These are phyloP conservation scores for Ornithorhynchus anatinus DNA, from an alignment of 2,113 vertebrate genomes.

Conservation along the genomic window DNA sequence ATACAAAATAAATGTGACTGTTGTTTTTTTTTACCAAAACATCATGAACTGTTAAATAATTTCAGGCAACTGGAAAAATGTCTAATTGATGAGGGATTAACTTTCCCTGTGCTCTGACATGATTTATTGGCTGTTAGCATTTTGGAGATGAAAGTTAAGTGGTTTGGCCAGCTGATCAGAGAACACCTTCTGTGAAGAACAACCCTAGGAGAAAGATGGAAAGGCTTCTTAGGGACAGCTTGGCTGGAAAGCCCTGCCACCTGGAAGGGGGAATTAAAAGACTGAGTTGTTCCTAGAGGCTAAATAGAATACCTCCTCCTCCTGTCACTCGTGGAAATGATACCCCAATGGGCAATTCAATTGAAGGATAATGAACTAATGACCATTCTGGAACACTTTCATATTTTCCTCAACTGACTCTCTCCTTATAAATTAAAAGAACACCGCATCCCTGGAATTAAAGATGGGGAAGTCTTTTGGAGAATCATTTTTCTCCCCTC, in stretches of 20 bases:
- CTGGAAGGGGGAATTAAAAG: not conserved
- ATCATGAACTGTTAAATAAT: not conserved
- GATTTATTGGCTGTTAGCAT: not conserved
- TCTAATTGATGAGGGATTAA: not conserved
- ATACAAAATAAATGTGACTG: constrained; percentile 7
- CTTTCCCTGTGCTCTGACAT: not conserved
- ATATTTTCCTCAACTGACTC: fast-evolving
- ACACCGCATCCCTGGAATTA: not conserved
- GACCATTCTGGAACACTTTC: not conserved
- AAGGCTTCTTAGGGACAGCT: not conserved
- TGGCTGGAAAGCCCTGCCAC: too few relatives aligned
- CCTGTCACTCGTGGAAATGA: too few relatives aligned
- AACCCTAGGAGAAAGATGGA: not conserved
- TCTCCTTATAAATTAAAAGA: constrained; percentile 3
- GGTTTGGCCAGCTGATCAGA: not conserved
- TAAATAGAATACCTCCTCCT: too few relatives aligned
- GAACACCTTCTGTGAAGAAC: not conserved
- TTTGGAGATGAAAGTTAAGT: not conserved
- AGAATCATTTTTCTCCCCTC: not conserved
- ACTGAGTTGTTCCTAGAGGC: too few relatives aligned
- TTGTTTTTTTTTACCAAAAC: not conserved
- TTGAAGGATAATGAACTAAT: not conserved
- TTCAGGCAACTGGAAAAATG: not conserved
- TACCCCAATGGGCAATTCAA: not conserved
- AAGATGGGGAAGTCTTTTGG: not conserved